Evolutionary conservation across 2,113 vertebrate species (phyloP), one percentile per base, ranked within the genome.

Genomic region (Poecile atricapillus): DNA sequence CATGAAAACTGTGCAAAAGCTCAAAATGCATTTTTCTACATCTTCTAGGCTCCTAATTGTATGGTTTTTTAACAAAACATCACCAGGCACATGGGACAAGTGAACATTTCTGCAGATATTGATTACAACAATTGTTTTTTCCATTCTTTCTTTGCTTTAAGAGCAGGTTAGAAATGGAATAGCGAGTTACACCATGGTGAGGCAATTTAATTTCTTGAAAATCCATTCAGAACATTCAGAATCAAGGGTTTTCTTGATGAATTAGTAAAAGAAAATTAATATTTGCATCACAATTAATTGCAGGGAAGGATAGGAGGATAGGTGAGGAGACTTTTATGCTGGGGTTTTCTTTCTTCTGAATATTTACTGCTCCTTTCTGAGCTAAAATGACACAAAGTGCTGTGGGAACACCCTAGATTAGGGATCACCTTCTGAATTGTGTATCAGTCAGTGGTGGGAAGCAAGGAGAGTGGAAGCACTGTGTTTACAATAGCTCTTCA

Each of bases 131-230:
- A 74, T 62, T 59, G 30, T 43, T 75, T 50, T 68, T 37, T 33
- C 70, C 33, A 35, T 53, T 43, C 33, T 60, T 77, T 33, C 19
- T 56, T 93, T 53, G 8, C 46, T 85, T 86, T 75, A 83, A 83
- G 41, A 75, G 76, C 71, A 33, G 20, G 35, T 83, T 82, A 58
- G 83, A 95, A 93, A 67, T 30, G 31, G 2, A 69, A 56, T 31
- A 15, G 39, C 10, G 2, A 87, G 21, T 56, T 74, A 68, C 13
- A 60, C 56, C 23, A 2, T 13, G 28, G 41, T 71, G 60, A 94
- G 92, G 65, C 47, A 89, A 90, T 90, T 90, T 63, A 67, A 83
- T 86, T 86, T 79, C 67, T 52, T 64, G 27, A 85, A 87, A 93
- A 87, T 37, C 46, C 65, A 81, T 53, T 86, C 35, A 23, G 56